Evolutionary conservation across 2,888 invertebrate genomes (phyloP), one percentile per base, ranked within the genome.

Genomic region (Meganola albula): DNA sequence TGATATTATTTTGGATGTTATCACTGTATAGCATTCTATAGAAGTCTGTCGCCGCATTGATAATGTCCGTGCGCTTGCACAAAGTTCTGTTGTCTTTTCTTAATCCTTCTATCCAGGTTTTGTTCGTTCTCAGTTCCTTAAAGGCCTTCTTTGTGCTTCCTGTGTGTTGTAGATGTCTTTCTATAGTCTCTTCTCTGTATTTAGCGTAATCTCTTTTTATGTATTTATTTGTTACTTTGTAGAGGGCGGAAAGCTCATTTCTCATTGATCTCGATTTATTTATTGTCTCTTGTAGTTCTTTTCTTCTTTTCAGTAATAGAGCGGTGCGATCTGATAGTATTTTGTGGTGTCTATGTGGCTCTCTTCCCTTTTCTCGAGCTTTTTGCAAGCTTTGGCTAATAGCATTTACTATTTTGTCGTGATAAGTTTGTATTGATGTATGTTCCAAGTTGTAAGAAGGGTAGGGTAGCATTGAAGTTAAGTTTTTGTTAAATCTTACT

Each of bases 1-100:
- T 10, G 16, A 18, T 27, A 27, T 4, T 13, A 21, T 31, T 10
- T 9, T 40, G 13, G 3, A 29, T 22, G 33, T 25, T 27, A 7
- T 24, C n/a, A 13, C 12, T 32, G 23, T 46, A 43, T 7, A 44
- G 25, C 3, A 44, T 24, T 24, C 32, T 37, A 16, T 50, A 47
- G 10, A 48, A 50, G 0, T 39, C 12, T 11, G 53, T 40, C 20
- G 56, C 52, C 11, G 28, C 24, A 1, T 11, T 31, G 2, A 48
- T 39, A 1, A 53, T 40, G 4, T 48, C 44, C 10, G n/a, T 31
- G 18, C 42, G 10, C 2, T 32, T 38, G 16, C 37, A 21, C 4
- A 21, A 0, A 1, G 16, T 21, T 33, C 27, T 40, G 16, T 30
- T 42, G 1, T 6, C 0, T 1, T 29, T 11, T 34, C 43, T 40